Evolutionary conservation across 2,113 vertebrate genomes (phyloP).

Genomic region (Morone saxatilis): DNA sequence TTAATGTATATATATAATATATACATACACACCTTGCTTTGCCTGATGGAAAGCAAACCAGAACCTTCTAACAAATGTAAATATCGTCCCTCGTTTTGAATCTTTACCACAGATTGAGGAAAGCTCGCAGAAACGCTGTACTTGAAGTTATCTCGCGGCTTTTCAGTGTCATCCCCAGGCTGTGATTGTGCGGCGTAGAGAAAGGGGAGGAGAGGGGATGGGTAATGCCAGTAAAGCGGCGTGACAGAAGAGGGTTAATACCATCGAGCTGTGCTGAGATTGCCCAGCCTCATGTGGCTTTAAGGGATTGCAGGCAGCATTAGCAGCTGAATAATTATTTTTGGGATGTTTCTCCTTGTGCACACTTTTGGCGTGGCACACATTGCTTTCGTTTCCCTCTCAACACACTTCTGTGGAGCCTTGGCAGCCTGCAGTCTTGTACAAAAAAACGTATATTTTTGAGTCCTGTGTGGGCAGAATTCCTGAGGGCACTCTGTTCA

Average conservation of each 20-base stretch:
- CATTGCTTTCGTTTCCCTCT: slow-evolving; percentile 2
- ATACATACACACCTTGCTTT: slow-evolving; percentile 14
- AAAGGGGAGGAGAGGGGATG: slow-evolving; percentile 42
- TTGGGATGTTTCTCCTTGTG: slow-evolving; percentile 62
- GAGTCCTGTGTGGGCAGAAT: slow-evolving; percentile 54
- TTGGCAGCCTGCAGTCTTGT: slow-evolving; percentile 49
- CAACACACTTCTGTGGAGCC: slow-evolving; percentile 43
- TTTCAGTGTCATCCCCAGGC: slow-evolving; percentile 58
- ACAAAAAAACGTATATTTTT: slow-evolving; percentile 63
- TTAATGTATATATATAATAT: slow-evolving; percentile 28
- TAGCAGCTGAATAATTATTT: slow-evolving; percentile 77
- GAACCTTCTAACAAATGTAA: slow-evolving; percentile 51
- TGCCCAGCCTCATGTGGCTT: slow-evolving; percentile 62
- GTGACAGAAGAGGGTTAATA: slow-evolving; percentile 70
- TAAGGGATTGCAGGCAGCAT: slow-evolving; percentile 71
- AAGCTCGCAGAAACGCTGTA: slow-evolving; percentile 44
- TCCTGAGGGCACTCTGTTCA: slow-evolving; percentile 54
- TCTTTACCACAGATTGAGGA: slow-evolving; percentile 27
- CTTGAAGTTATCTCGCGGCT: slow-evolving; percentile 63
- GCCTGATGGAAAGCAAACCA: slow-evolving; percentile 34
- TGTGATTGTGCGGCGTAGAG: slow-evolving; percentile 57
- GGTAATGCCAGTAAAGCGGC: slow-evolving; percentile 62
- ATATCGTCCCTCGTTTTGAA: slow-evolving; percentile 44
- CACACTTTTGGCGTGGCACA: slow-evolving; percentile 39
- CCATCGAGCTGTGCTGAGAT: slow-evolving; percentile 58